Evolutionary conservation across 2,113 vertebrate species (phyloP).

Genomic region (Antidorcas marsupialis): DNA sequence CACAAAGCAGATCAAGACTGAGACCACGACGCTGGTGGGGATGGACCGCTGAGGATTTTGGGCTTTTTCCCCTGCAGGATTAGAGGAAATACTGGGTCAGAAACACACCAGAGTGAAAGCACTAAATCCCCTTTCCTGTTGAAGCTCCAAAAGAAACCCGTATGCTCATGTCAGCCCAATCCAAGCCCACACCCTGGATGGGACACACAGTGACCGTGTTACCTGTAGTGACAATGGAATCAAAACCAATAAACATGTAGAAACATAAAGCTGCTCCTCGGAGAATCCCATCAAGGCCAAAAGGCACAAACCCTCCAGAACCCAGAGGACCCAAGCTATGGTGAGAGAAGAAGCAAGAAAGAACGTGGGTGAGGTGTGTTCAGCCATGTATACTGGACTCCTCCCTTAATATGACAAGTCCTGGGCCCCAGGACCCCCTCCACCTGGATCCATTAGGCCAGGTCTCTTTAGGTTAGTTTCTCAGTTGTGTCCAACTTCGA

Average conservation of each 20-base stretch:
- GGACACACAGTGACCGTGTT: neutral
- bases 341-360: neutral
- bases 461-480: neutral
- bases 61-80: constrained; percentile 88
- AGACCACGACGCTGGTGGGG: constrained; percentile 88
- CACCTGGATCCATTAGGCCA: neutral
- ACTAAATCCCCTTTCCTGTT: neutral
- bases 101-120: neutral
- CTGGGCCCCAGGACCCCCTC: neutral
- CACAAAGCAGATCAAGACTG: constrained; percentile 90
- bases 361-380: neutral
- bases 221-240: constrained; percentile 96
- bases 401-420: too few species aligned
- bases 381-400: neutral
- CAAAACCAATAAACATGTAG: constrained; percentile 93
- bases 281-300: constrained; percentile 88
- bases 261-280: constrained; percentile 92
- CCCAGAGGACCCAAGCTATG: constrained; percentile 39
- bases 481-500: neutral
- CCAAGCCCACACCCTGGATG: accelerated
- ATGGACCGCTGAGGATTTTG: constrained; percentile 89
- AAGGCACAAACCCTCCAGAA: constrained; percentile 88
- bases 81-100: neutral
- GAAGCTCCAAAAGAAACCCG: neutral
- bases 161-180: neutral